Conservation (phyloP, 2,888 invertebrate genomes). For the Seira sanloemensis region DNA sequence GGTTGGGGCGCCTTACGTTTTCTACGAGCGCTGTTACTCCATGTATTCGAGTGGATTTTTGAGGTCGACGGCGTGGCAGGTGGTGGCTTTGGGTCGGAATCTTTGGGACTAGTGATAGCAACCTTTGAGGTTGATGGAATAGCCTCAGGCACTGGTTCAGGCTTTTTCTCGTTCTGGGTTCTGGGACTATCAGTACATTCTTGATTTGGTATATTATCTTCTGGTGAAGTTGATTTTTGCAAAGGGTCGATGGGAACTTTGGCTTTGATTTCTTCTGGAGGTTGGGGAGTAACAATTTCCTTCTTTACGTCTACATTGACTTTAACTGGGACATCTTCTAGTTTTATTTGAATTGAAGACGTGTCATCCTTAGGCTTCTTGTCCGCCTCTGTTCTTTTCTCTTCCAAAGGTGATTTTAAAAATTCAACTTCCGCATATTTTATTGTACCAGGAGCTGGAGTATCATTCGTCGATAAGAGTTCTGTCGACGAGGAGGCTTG, state of each 20-base stretch:
- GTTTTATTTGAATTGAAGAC: too few species aligned
- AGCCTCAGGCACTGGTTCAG: slow-evolving; percentile 25
- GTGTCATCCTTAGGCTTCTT: too few species aligned
- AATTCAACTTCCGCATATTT: too few species aligned
- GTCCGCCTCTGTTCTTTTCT: not conserved
- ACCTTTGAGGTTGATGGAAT: slow-evolving; percentile 39
- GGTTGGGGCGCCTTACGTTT: slow-evolving; percentile 54
- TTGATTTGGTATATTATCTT: too few species aligned
- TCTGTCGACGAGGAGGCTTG: not conserved
- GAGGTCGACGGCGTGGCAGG: not conserved
- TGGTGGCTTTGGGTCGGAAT: not conserved
- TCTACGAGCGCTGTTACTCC: slow-evolving; percentile 48
- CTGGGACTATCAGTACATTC: too few species aligned
- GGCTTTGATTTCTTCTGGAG: too few species aligned
- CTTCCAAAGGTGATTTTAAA: not conserved
- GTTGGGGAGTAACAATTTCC: too few species aligned
- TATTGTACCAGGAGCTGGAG: not conserved
- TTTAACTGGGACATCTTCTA: too few species aligned
- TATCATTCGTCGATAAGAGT: not conserved
- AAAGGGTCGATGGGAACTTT: too few species aligned
- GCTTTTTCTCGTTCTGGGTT: too few species aligned
- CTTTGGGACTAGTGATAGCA: not conserved
- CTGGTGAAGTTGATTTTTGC: not conserved
- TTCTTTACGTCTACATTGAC: too few species aligned
- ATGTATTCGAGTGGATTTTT: slow-evolving; percentile 34